Evolutionary conservation across 2,797 vertebrate genomes (phyloP).

Genomic region (Sardinella longiceps): DNA sequence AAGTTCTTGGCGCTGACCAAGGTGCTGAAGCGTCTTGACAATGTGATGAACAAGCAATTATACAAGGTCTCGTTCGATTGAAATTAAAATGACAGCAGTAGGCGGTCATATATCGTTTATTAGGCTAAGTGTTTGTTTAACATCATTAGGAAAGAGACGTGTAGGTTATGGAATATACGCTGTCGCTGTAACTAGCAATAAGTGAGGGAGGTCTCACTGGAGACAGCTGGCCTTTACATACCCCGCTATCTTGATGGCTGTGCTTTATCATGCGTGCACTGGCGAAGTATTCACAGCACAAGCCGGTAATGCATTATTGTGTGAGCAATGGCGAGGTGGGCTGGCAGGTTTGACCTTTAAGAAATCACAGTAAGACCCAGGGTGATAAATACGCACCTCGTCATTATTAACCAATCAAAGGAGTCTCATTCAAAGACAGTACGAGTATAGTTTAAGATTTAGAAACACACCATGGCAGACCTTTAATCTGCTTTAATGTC

Average conservation of each 20-base stretch:
- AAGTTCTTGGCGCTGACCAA: conserved; percentile 15
- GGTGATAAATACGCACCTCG: conserved; percentile 49
- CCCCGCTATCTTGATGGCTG: conserved; percentile 52
- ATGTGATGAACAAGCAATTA: neutral
- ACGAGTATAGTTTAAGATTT: neutral
- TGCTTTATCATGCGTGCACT: conserved; percentile 58
- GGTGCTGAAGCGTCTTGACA: conserved; percentile 30
- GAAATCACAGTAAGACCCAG: conserved; percentile 55
- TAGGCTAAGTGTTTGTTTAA: neutral
- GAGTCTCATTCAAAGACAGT: neutral
- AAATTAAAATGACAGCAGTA: neutral
- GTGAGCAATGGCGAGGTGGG: conserved; percentile 53
- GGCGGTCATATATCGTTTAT: neutral
- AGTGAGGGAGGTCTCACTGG: conserved; percentile 25
- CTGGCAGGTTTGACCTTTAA: conserved; percentile 64
- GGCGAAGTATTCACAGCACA: conserved; percentile 57
- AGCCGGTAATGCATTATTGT: conserved; percentile 54
- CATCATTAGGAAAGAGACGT: neutral
- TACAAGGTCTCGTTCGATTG: neutral
- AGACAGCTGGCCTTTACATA: conserved; percentile 60
- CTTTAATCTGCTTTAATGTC: too few species aligned
- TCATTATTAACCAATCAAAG: conserved; percentile 41
- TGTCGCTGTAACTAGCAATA: neutral
- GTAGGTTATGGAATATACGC: neutral
- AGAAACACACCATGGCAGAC: too few species aligned